Conservation (phyloP, 2,888 invertebrate species). For the Caenorhabditis sp. region DNA sequence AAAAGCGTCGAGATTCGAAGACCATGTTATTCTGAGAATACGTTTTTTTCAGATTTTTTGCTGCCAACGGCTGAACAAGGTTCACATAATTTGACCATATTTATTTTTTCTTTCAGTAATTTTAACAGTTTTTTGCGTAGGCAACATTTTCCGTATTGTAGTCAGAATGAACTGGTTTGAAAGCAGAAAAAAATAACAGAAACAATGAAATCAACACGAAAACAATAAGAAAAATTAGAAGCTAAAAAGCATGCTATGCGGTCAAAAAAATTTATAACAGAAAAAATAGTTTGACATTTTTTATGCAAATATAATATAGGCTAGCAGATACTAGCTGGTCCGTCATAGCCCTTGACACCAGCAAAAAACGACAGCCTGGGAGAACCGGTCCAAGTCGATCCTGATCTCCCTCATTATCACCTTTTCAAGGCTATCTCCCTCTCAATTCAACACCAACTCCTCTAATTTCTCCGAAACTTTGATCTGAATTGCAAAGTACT, state of each 20-base stretch:
- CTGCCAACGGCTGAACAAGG: conserved; percentile 52
- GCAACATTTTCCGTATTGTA: conserved; percentile 23
- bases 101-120: too few species aligned
- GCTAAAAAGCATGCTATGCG: neutral
- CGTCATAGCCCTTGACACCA: too few species aligned
- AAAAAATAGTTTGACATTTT: conserved; percentile 17
- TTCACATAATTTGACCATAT: conserved; percentile 48
- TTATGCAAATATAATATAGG: neutral
- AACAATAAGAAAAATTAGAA: neutral
- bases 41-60: conserved; percentile 59
- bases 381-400: conserved; percentile 29
- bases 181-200: neutral
- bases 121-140: neutral
- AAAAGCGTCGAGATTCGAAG: neutral
- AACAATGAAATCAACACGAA: conserved; percentile 14
- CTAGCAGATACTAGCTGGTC: neutral
- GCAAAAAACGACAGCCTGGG: conserved; percentile 12
- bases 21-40: too few species aligned
- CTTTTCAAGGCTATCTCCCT: conserved; percentile 3
- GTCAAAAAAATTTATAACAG: conserved; percentile 6
- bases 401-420: conserved; percentile 35
- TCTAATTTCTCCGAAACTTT: conserved; percentile 55
- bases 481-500: conserved; percentile 57
- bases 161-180: conserved; percentile 50
- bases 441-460: conserved; percentile 13